These are phyloP conservation scores for Trematocara stigmaticum DNA, from an alignment of 2,113 vertebrate genomes.

Conservation along the genomic window DNA sequence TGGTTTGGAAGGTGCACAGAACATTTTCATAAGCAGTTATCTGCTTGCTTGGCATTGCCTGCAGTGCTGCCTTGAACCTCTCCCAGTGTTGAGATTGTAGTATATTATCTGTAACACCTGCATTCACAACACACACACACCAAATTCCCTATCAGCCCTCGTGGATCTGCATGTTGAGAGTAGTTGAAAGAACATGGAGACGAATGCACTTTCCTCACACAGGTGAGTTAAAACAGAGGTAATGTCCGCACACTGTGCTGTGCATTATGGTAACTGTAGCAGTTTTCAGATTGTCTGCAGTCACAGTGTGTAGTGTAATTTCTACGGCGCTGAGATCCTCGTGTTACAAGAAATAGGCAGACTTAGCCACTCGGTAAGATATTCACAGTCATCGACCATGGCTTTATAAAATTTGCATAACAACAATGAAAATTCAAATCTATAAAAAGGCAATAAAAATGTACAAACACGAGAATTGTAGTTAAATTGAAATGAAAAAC, in stretches of 20 bases:
- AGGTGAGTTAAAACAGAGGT: background rate
- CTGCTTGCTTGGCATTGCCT: constrained; percentile 1
- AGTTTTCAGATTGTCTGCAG: background rate
- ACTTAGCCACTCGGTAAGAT: constrained; percentile 1
- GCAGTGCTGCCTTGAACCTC: constrained; percentile 23
- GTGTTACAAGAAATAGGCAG: background rate
- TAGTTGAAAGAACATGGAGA: background rate
- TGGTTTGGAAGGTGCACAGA: constrained; percentile 11
- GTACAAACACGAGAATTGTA: background rate
- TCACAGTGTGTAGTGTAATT: background rate
- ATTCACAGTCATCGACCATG: background rate
- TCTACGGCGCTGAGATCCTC: background rate
- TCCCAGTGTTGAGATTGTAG: constrained; percentile 4
- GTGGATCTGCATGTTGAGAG: background rate
- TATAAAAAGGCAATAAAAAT: constrained; percentile 6
- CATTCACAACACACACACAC: background rate
- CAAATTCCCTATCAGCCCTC: background rate
- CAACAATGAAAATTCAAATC: constrained; percentile 6
- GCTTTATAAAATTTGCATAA: background rate
- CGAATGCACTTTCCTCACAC: background rate
- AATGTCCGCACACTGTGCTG: background rate
- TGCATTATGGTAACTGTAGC: background rate
- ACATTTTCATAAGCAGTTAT: constrained; percentile 25
- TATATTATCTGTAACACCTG: constrained; percentile 34
- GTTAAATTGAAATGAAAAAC: constrained; percentile 3